Evolutionary conservation across 2,113 vertebrate genomes (phyloP).

Genomic region (Myrmophylax atrothorax): DNA sequence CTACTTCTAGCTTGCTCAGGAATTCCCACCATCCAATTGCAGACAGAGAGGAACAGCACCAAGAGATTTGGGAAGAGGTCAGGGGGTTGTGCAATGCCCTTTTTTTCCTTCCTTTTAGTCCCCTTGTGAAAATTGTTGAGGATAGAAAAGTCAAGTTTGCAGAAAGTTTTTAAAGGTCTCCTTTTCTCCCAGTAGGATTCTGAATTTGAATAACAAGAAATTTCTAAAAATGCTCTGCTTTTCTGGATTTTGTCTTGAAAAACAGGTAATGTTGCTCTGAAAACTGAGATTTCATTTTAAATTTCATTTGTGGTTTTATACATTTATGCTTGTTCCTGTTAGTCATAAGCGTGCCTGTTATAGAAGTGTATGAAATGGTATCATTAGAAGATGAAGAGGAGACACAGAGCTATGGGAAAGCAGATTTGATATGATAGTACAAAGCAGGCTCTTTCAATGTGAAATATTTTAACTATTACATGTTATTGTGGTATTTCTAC

Average conservation of each 20-base stretch:
- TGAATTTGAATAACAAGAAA: not conserved
- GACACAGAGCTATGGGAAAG: not conserved
- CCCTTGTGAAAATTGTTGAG: not conserved
- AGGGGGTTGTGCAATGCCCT: not conserved
- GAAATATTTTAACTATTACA: not conserved
- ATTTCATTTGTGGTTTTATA: not conserved
- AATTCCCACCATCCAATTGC: not conserved
- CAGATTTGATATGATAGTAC: not conserved
- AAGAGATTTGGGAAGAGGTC: not conserved
- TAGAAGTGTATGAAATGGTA: not conserved
- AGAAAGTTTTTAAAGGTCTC: not conserved
- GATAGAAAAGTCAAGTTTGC: not conserved
- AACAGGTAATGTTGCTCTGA: not conserved
- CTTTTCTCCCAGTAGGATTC: not conserved
- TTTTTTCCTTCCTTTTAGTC: not conserved
- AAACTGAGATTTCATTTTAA: not conserved
- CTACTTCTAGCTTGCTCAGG: conserved; percentile 2
- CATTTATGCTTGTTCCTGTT: not conserved
- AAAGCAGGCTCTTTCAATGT: not conserved
- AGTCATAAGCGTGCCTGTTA: not conserved
- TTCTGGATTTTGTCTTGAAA: not conserved
- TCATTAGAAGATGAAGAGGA: not conserved
- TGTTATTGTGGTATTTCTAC: not conserved
- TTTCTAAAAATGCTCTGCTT: not conserved
- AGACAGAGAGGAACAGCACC: not conserved